Conservation (phyloP, 2,113 vertebrate species). For the Aplodontia rufa region DNA sequence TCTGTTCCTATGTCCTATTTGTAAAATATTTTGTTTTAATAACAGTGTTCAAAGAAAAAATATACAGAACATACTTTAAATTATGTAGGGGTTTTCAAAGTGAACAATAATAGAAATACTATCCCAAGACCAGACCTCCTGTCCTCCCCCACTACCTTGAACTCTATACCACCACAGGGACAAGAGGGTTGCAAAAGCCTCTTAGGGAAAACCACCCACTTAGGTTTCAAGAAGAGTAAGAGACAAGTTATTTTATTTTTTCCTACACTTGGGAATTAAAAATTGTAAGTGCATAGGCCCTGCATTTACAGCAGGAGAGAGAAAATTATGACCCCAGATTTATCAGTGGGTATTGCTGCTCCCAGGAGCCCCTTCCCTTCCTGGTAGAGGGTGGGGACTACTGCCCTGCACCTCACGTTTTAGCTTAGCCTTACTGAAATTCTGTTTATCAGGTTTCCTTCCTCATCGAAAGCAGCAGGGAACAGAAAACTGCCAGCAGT, state of each 20-base stretch:
- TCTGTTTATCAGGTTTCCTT: background rate
- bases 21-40: constrained; percentile 83
- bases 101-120: constrained; percentile 71
- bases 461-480: background rate
- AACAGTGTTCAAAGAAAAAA: constrained; percentile 83
- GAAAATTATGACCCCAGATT: constrained; percentile 65
- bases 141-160: constrained; percentile 28
- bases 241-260: constrained; percentile 58
- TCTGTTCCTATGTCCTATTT: constrained; percentile 57
- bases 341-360: constrained; percentile 57
- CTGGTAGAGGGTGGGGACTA: constrained; percentile 13
- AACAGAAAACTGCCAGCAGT: background rate
- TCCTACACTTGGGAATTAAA: constrained; percentile 57
- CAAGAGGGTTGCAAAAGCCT: constrained; percentile 7
- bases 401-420: background rate
- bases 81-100: constrained; percentile 79
- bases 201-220: background rate
- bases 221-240: constrained; percentile 60
- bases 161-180: constrained; percentile 28
- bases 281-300: constrained; percentile 52
- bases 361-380: constrained; percentile 43
- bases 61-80: constrained; percentile 78
- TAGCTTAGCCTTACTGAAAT: background rate
- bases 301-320: constrained; percentile 66
- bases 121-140: constrained; percentile 60